These are phyloP conservation scores for Serranus cabrilla DNA, from an alignment of 2,797 vertebrate species.

Conservation along the genomic window DNA sequence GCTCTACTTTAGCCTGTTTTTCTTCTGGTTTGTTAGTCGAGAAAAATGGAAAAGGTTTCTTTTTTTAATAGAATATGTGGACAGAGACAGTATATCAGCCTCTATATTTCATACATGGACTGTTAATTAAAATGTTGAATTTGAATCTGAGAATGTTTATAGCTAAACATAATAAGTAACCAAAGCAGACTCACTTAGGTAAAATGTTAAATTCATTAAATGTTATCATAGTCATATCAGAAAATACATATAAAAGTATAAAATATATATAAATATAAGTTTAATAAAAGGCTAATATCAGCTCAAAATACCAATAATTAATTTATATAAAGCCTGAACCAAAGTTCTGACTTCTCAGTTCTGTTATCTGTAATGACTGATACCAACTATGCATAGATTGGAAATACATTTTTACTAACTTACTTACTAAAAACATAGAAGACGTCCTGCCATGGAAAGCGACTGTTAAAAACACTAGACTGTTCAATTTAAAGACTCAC, in stretches of 20 bases:
- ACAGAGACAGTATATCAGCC: neutral
- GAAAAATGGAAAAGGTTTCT: neutral
- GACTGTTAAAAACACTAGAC: neutral
- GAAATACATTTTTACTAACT: neutral
- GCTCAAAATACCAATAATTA: neutral
- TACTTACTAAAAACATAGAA: neutral
- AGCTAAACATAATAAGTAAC: neutral
- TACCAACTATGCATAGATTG: neutral
- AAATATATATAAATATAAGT: too few species aligned
- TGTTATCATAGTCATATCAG: neutral
- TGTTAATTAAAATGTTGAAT: neutral
- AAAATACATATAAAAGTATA: too few species aligned
- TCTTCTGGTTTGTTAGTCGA: slow-evolving; percentile 49
- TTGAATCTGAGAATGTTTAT: neutral
- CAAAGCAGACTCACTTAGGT: neutral
- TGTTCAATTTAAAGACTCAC: slow-evolving; percentile 75
- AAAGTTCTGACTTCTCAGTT: neutral
- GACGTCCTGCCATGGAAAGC: neutral
- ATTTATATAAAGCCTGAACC: neutral
- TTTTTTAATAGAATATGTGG: neutral
- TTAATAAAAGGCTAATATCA: neutral
- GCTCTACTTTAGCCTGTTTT: slow-evolving; percentile 57
- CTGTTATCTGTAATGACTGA: neutral
- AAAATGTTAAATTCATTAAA: neutral
- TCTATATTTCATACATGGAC: neutral